Evolutionary conservation across 1,140 invertebrate genomes (phyloP), one percentile per base, ranked within the genome.

Genomic region (Aphelenchoides avenae): DNA sequence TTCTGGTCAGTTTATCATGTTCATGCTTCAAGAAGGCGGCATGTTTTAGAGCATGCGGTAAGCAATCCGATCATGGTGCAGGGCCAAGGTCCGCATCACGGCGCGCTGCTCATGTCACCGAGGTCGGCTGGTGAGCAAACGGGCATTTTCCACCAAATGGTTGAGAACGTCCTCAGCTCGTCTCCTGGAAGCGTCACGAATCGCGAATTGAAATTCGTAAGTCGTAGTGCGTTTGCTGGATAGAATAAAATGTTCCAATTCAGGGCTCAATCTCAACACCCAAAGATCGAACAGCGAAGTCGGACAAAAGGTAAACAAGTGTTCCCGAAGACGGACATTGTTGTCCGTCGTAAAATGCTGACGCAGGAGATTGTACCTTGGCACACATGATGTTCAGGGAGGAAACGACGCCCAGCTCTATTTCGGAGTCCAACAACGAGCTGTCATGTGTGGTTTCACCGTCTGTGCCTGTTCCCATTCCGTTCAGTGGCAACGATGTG

Each of bases 11-110:
- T 26, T 22, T 4, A 34, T 49, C 20, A 5, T n/a, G 4, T 54
- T 2, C 18, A 54, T 15, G 31, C 30, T 57, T 44, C 26, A n/a
- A n/a, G n/a, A n/a, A n/a, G n/a, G n/a, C n/a, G n/a, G n/a, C n/a
- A n/a, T n/a, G n/a, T 69, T 73, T 39, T 33, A 72, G 70, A 73
- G 34, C 68, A 72, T 66, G 71, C 70, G 5, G 69, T 75, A 4
- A 66, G 49, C 20, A 66, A 73, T 29, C 70, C 70, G 20, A 72
- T 72, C 31, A 72, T 59, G 51, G 71, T 72, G 22, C 56, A 48
- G 26, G 44, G 18, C 24, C 30, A 31, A 9, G 50, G 36, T 9
- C 61, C 59, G n/a, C 67, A 57, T 3, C 33, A 33, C 13, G 40
- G 34, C 11, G 46, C 29, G 11, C 13, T 37, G 24, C 36, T 57